These are phyloP conservation scores for Enteromius afrohamiltoni DNA, from an alignment of 2,797 vertebrate species.

Conservation along the genomic window DNA sequence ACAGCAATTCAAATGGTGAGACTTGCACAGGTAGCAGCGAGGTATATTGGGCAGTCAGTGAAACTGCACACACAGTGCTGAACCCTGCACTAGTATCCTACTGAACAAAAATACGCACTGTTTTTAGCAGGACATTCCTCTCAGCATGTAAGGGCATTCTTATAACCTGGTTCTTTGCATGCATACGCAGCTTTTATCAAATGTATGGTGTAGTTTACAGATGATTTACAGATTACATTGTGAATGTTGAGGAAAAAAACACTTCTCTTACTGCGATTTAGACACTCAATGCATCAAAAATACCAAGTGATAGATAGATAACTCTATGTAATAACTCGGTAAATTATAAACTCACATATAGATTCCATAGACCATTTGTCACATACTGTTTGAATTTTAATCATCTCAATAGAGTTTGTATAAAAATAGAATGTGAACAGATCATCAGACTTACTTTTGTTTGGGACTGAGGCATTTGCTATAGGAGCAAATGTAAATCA, in stretches of 20 bases:
- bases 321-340: not conserved
- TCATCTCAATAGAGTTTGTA: not conserved
- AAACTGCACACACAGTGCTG: slow-evolving; percentile 13
- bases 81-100: not conserved
- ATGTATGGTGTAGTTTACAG: not conserved
- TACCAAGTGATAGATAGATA: not conserved
- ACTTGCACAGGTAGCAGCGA: slow-evolving; percentile 24
- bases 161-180: not conserved
- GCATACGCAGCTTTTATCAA: not conserved
- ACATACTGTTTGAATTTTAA: not conserved
- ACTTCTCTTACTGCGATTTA: slow-evolving; percentile 51
- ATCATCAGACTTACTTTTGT: not conserved
- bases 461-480: not conserved
- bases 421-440: not conserved
- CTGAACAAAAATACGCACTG: not conserved
- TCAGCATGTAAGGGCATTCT: not conserved
- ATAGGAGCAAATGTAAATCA: not conserved
- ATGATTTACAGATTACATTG: slow-evolving; percentile 8
- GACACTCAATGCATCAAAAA: not conserved
- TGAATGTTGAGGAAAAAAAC: not conserved
- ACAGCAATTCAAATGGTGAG: not conserved
- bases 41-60: slow-evolving; percentile 20
- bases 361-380: not conserved
- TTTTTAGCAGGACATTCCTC: not conserved
- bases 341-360: not conserved